A percentile compares a stretch with the other conserved stretches of the same genome.
Evolutionary conservation across 1,140 invertebrate species (phyloP).

Genomic region (Helicoverpa zea): DNA sequence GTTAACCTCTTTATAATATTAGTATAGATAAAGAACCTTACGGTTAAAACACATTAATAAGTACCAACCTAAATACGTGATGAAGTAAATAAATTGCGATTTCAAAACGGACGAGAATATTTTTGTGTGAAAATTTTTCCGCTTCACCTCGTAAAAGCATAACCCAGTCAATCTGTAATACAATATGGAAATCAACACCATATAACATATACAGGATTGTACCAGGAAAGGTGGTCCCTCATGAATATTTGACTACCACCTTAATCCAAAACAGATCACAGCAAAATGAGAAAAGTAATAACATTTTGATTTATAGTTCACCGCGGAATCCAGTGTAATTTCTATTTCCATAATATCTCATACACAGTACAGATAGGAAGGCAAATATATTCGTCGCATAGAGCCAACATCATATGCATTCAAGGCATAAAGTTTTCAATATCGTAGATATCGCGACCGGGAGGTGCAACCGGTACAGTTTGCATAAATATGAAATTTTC

Average conservation of each 20-base stretch:
- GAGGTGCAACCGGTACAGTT: conserved; percentile 52
- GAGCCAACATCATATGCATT: conserved; percentile 47
- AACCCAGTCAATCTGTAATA: not conserved
- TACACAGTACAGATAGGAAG: conserved; percentile 12
- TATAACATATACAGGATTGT: not conserved
- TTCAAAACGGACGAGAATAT: too few relatives aligned
- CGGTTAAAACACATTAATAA: too few relatives aligned
- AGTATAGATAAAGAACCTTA: not conserved
- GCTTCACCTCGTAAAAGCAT: not conserved
- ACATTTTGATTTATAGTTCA: not conserved
- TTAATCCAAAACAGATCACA: not conserved
- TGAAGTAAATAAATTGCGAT: too few relatives aligned
- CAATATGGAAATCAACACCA: not conserved
- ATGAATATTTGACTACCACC: too few relatives aligned
- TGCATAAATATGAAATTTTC: conserved; percentile 62
- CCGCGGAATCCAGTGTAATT: conserved; percentile 16
- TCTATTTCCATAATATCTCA: conserved; percentile 29
- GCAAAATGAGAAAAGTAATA: not conserved
- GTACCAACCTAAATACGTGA: too few relatives aligned
- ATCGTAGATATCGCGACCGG: conserved; percentile 39
- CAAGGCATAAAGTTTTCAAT: conserved; percentile 54
- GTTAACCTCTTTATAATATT: too few relatives aligned
- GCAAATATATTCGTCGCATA: conserved; percentile 37
- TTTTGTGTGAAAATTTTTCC: too few relatives aligned
- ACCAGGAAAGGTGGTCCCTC: too few relatives aligned